These are phyloP conservation scores for Paratilapia polleni DNA, from an alignment of 2,113 vertebrate genomes.

Conservation along the genomic window DNA sequence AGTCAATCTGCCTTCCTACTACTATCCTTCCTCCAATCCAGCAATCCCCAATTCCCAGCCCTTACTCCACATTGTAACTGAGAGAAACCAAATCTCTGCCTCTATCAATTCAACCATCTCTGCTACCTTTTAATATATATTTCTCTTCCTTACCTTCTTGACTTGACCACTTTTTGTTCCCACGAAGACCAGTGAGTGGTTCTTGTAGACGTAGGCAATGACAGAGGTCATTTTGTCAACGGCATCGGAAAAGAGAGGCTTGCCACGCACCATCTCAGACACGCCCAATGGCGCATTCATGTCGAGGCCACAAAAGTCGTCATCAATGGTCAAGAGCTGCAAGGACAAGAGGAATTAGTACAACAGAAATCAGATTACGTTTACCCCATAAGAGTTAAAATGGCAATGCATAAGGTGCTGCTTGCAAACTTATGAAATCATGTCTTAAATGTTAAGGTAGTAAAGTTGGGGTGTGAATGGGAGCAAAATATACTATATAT, in stretches of 20 bases:
- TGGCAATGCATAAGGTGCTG: background rate
- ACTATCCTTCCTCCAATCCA: slow-evolving; percentile 56
- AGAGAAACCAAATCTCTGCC: slow-evolving; percentile 54
- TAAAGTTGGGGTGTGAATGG: background rate
- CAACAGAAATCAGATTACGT: background rate
- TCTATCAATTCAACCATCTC: slow-evolving; percentile 21
- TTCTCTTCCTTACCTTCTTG: slow-evolving; percentile 90
- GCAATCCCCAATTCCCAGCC: slow-evolving; percentile 57
- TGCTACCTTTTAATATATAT: background rate
- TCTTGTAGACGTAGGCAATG: slow-evolving; percentile 98
- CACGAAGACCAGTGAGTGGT: slow-evolving; percentile 97
- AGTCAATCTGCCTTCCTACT: slow-evolving; percentile 72
- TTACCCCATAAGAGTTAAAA: background rate
- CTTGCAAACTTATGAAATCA: background rate
- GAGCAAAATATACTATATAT: too few species aligned
- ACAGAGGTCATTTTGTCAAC: slow-evolving; percentile 95
- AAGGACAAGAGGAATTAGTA: background rate
- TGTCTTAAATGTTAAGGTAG: background rate
- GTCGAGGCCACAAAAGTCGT: slow-evolving; percentile 98
- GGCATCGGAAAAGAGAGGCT: slow-evolving; percentile 92
- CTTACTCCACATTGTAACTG: slow-evolving; percentile 34
- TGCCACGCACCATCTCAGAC: slow-evolving; percentile 93
- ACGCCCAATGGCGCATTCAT: slow-evolving; percentile 98
- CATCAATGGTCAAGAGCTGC: slow-evolving; percentile 95
- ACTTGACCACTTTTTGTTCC: slow-evolving; percentile 93